These are phyloP conservation scores for Mesaphorura yosii DNA, from an alignment of 1,140 invertebrate species.

Conservation along the genomic window DNA sequence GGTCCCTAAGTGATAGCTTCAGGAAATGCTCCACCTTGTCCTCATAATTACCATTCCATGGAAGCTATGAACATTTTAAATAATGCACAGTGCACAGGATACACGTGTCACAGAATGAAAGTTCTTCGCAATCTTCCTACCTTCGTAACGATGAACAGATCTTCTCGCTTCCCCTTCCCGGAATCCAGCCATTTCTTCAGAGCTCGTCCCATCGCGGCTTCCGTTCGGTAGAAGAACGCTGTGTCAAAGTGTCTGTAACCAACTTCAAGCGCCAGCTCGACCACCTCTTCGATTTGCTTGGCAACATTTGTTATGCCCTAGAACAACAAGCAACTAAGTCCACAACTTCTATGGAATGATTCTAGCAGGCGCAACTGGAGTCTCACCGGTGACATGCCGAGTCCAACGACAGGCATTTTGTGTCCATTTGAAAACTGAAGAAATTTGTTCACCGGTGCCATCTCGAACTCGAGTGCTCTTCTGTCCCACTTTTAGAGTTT, in stretches of 20 bases:
- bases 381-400: not conserved
- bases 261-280: constrained; percentile 34
- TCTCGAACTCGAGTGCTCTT: too few species aligned
- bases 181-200: constrained; percentile 33
- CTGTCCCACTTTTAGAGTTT: too few species aligned
- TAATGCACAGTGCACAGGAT: too few species aligned
- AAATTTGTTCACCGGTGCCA: not conserved
- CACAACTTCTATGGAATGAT: not conserved
- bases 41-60: constrained; percentile 37
- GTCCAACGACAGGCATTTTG: not conserved
- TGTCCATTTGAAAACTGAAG: not conserved
- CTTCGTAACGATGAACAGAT: constrained; percentile 38
- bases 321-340: not conserved
- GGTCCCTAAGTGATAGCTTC: constrained; percentile 53
- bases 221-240: constrained; percentile 35
- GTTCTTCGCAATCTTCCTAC: constrained; percentile 14
- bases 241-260: constrained; percentile 37
- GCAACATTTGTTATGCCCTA: not conserved
- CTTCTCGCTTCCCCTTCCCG: constrained; percentile 35
- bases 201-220: constrained; percentile 34
- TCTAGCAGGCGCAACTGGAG: not conserved
- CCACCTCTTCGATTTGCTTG: constrained; percentile 17
- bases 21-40: constrained; percentile 60
- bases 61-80: constrained; percentile 30
- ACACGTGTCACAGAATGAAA: not conserved